These are phyloP conservation scores for Enteromius unitaeniatus DNA, from an alignment of 2,797 vertebrate species.

Conservation along the genomic window DNA sequence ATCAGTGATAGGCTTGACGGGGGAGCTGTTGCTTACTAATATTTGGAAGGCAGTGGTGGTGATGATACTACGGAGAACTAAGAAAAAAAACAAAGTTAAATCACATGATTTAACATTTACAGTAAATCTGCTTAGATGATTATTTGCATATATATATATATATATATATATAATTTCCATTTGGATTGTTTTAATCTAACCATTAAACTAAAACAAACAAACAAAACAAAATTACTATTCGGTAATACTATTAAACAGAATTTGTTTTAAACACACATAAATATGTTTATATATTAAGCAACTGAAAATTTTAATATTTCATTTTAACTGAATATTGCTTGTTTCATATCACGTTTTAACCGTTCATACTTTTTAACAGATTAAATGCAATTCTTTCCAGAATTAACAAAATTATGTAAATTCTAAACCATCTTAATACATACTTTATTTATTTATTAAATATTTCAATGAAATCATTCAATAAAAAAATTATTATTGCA, in stretches of 20 bases:
- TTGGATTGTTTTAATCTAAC: background rate
- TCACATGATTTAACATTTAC: background rate
- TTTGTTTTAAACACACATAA: background rate
- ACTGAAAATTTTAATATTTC: background rate
- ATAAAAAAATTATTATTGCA: background rate
- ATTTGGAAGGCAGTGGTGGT: constrained; percentile 82
- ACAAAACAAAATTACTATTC: background rate
- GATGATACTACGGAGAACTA: constrained; percentile 81
- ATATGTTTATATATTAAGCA: background rate
- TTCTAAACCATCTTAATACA: background rate
- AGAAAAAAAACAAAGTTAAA: constrained; percentile 4
- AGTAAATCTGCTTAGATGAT: background rate
- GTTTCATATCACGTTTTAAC: background rate
- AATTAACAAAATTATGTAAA: background rate
- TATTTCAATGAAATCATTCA: background rate
- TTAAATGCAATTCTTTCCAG: background rate
- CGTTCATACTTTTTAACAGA: background rate
- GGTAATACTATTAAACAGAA: background rate
- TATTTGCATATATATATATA: background rate
- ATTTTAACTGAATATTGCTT: background rate
- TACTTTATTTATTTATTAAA: background rate
- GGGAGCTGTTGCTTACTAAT: constrained; percentile 76
- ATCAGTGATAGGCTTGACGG: constrained; percentile 77
- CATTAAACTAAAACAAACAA: background rate
- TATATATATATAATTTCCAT: background rate